These are phyloP conservation scores for Crocodylus rhombifer DNA, from an alignment of 2,797 vertebrate species.

Conservation along the genomic window DNA sequence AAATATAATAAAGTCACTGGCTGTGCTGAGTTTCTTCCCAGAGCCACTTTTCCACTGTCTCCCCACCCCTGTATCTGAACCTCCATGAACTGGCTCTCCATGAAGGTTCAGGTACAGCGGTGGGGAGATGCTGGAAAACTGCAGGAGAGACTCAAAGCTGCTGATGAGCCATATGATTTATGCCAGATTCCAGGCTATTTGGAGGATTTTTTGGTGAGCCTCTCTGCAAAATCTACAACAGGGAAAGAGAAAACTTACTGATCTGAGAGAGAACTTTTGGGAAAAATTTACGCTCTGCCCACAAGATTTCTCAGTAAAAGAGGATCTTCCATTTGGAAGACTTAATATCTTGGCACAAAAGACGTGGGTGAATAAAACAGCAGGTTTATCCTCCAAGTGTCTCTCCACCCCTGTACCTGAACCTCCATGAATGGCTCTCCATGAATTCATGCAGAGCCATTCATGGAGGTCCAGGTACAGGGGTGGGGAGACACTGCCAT, in stretches of 20 bases:
- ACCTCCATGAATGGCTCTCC: no score
- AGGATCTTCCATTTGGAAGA: no score
- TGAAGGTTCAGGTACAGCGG: no score
- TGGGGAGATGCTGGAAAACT: no score
- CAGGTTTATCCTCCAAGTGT: no score
- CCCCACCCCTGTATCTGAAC: no score
- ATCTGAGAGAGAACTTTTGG: background rate
- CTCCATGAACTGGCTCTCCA: no score
- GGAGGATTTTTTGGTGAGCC: background rate
- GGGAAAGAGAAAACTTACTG: background rate
- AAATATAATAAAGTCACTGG: background rate
- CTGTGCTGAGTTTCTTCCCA: background rate
- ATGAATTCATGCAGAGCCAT: background rate
- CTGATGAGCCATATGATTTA: background rate
- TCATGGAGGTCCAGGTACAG: accelerated
- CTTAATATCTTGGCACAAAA: no score
- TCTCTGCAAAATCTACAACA: background rate
- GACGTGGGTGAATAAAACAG: no score
- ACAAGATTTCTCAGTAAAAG: no score
- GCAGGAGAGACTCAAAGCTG: background rate
- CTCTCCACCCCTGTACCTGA: no score
- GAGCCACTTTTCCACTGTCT: background rate
- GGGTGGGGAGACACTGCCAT: background rate
- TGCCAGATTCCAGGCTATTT: background rate
- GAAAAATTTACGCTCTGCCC: background rate